A percentile compares a stretch with the other conserved stretches of the same genome.
These are phyloP conservation scores for Pampusana beccarii DNA, from an alignment of 2,113 vertebrate species.

Conservation along the genomic window DNA sequence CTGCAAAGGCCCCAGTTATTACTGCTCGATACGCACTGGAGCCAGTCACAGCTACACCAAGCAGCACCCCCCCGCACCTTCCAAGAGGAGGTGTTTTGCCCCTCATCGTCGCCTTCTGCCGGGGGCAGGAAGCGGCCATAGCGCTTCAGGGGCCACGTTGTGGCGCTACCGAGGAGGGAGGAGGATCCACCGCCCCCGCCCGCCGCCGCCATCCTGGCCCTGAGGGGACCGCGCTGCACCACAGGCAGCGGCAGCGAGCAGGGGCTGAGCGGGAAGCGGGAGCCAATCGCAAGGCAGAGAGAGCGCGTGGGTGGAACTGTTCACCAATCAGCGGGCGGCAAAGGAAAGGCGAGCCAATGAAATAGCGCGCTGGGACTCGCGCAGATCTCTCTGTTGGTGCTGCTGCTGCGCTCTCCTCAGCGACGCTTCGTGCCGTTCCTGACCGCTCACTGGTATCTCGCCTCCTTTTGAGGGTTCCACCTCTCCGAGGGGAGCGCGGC, in stretches of 20 bases:
- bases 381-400: rapidly evolving
- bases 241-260: too few species aligned
- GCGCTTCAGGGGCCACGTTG: conserved; percentile 80
- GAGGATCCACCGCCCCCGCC: rapidly evolving
- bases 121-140: conserved; percentile 78
- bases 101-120: not conserved
- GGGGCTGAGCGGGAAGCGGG: not conserved
- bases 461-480: rapidly evolving
- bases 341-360: not conserved
- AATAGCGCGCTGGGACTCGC: rapidly evolving
- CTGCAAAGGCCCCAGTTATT: not conserved
- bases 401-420: rapidly evolving
- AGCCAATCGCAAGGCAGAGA: conserved; percentile 12
- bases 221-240: not conserved
- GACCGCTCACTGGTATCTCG: too few species aligned
- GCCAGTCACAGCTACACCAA: too few species aligned
- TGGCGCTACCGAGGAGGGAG: not conserved
- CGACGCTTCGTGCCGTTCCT: rapidly evolving
- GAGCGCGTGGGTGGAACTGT: rapidly evolving
- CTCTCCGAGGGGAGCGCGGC: rapidly evolving
- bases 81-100: conserved; percentile 56
- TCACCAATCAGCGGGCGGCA: not conserved
- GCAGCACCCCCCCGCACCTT: conserved; percentile 70
- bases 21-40: not conserved
- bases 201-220: rapidly evolving